A percentile compares a stretch with the other conserved stretches of the same genome.
Conservation (phyloP, 2,888 invertebrate genomes). For the Serripes groenlandicus region DNA sequence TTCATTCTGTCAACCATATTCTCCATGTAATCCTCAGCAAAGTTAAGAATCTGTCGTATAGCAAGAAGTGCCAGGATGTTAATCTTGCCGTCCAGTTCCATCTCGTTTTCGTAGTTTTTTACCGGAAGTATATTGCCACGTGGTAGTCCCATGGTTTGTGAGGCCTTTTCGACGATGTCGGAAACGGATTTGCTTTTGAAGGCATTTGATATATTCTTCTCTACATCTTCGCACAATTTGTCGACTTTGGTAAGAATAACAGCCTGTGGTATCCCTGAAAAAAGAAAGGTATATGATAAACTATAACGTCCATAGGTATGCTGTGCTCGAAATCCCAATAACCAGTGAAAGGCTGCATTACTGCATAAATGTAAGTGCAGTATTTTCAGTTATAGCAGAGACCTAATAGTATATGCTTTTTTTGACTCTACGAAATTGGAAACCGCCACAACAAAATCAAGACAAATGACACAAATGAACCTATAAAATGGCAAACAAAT, state of each 20-base stretch:
- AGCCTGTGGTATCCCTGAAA: conserved; percentile 71
- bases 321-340: not conserved
- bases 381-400: no score
- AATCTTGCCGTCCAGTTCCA: conserved; percentile 44
- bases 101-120: conserved; percentile 52
- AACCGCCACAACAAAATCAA: no score
- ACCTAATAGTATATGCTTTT: no score
- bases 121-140: conserved; percentile 53
- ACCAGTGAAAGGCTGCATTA: no score
- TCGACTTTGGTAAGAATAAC: conserved; percentile 73
- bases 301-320: no score
- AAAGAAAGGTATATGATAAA: no score
- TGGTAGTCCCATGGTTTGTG: conserved; percentile 49
- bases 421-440: no score
- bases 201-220: conserved; percentile 49
- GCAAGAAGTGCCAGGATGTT: conserved; percentile 49
- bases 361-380: no score
- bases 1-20: conserved; percentile 24
- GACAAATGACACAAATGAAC: no score
- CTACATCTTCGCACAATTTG: conserved; percentile 56
- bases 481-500: no score
- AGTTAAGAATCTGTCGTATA: conserved; percentile 41
- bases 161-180: conserved; percentile 46
- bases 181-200: conserved; percentile 34
- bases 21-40: conserved; percentile 51